Conservation (phyloP, 2,888 invertebrate genomes). For the Plebejus melissa region DNA sequence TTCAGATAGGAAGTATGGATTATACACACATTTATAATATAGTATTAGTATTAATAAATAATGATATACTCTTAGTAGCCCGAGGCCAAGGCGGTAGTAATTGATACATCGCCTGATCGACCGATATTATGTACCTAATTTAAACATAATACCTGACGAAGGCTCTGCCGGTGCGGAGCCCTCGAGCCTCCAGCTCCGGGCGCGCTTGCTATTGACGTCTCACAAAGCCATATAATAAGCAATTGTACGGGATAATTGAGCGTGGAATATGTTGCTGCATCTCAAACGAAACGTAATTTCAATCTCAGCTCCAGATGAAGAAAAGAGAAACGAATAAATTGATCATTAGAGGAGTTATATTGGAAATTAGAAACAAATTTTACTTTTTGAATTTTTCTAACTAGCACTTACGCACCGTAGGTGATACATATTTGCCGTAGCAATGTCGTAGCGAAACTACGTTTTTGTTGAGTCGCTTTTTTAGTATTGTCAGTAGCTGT, state of each 20-base stretch:
- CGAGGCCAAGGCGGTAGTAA: not conserved
- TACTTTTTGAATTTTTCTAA: not conserved
- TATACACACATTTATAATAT: too few relatives aligned
- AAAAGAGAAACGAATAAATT: not conserved
- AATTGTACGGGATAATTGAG: not conserved
- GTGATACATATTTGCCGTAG: too few relatives aligned
- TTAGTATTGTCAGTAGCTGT: too few relatives aligned
- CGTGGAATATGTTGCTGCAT: not conserved
- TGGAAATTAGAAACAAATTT: not conserved
- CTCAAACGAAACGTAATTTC: not conserved
- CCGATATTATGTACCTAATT: not conserved
- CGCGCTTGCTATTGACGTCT: not conserved
- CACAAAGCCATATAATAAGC: not conserved
- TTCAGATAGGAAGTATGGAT: too few relatives aligned
- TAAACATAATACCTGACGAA: too few relatives aligned
- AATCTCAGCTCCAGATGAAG: not conserved
- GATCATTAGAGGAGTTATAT: not conserved
- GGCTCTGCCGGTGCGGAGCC: not conserved
- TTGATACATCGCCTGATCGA: not conserved
- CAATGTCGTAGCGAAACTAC: too few relatives aligned
- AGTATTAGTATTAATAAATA: too few relatives aligned
- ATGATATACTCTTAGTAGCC: not conserved
- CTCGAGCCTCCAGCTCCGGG: not conserved
- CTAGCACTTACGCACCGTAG: not conserved
- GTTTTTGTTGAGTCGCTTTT: too few relatives aligned